Evolutionary conservation across 2,113 vertebrate genomes (phyloP).

Genomic region (Pyxicephalus adspersus): DNA sequence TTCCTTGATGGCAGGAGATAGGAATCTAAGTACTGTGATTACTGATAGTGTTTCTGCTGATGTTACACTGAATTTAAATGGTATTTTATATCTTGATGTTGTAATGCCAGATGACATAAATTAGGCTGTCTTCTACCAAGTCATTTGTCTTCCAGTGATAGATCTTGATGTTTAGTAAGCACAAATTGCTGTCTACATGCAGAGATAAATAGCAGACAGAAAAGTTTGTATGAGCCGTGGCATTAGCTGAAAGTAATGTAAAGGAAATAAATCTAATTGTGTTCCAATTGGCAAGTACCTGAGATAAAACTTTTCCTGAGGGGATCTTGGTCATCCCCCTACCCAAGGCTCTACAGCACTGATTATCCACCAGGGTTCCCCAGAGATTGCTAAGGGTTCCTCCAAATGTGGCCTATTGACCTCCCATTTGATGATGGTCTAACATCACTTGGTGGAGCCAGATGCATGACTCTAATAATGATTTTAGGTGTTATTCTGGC

Average conservation of each 20-base stretch:
- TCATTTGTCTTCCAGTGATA: constrained; percentile 5
- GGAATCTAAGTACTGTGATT: not conserved
- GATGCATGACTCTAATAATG: too few species aligned
- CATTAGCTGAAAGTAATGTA: not conserved
- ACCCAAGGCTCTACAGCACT: too few species aligned
- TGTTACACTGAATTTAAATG: not conserved
- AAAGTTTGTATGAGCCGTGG: not conserved
- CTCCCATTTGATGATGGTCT: too few species aligned
- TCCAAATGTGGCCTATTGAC: too few species aligned
- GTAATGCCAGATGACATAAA: constrained; percentile 35
- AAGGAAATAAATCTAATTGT: too few species aligned
- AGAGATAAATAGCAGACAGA: not conserved
- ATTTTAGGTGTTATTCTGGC: too few species aligned
- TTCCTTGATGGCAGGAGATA: not conserved
- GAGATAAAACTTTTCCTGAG: too few species aligned
- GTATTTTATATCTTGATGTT: not conserved
- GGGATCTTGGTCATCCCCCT: too few species aligned
- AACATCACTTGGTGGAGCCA: too few species aligned
- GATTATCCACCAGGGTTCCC: too few species aligned
- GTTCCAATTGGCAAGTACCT: too few species aligned
- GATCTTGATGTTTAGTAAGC: constrained; percentile 7
- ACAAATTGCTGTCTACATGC: not conserved
- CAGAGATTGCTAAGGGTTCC: too few species aligned
- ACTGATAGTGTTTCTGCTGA: constrained; percentile 10
- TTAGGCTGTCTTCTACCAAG: not conserved